Base-by-base conservation (phyloP, 2,113 vertebrate species). In the Drymodes brunneopygia region DNA sequence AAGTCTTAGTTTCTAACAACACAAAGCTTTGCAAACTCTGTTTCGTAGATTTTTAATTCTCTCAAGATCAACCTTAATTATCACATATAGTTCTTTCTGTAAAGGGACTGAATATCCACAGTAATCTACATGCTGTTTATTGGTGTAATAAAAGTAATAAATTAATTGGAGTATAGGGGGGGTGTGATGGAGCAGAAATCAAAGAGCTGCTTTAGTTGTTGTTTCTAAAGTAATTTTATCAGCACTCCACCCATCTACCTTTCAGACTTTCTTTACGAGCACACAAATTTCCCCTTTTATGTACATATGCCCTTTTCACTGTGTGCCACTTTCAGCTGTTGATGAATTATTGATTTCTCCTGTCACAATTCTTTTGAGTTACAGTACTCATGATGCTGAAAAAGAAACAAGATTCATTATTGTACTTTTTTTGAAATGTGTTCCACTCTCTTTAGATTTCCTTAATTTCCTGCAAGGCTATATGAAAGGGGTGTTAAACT, bases 321-420 rank as follows among this genome's bases (percentile, higher is more conserved):
- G 6, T 88, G 45, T 95, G 61, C 64, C 86, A 84, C 50, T 95
- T 96, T 50, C 91, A 86, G 82, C 62, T 90, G 85, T 77, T 94
- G 91, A 96, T 96, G 94, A 96, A 95, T 94, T 96, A 95, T 95
- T 97, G 94, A 96, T 95, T 95, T 95, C 36, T 92, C 4, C 61
- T 94, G 74, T 92, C 92, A 93, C 71, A 93, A 72, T 95, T 94
- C 88, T 96, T 69, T 81, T 86, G 93, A 95, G 57, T 90, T 94
- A 92, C 38, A 84, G 44, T 66, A 85, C 70, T 82, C 28, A 31
- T n/a, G 60, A 77, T 80, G 62, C 64, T 92, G 92, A 54, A 91
- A 96, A 95, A 93, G 28, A 28, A 91, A 57, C 53, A 86, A 67
- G 47, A 78, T 72, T 47, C 31, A 48, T 90, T 95, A 36, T 91